phyloP scores from a whole-genome alignment of 2,888 invertebrate genomes.

The Pharmacophagus antenor region DNA sequence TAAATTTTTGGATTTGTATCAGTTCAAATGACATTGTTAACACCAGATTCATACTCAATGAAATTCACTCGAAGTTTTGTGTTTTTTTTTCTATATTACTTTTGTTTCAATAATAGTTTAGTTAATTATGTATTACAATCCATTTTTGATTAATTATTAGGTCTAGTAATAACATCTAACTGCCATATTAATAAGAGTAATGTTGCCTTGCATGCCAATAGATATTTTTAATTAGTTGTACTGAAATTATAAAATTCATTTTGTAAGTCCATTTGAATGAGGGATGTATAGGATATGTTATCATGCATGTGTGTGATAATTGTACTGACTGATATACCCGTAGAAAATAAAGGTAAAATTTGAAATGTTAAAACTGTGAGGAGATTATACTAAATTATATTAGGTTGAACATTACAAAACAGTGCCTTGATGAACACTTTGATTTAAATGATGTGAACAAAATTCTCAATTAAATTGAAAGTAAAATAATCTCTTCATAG shows the following conservation, averaged over 20 bases:
- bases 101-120: constrained; percentile 21
- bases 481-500: constrained; percentile 52
- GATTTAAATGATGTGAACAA: constrained; percentile 27
- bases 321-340: constrained; percentile 64
- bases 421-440: constrained; percentile 60
- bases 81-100: constrained; percentile 15
- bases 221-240: constrained; percentile 2
- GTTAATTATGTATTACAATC: constrained; percentile 1
- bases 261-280: constrained; percentile 11
- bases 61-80: background rate
- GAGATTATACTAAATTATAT: constrained; percentile 40
- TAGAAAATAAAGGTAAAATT: constrained; percentile 45
- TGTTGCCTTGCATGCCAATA: constrained; percentile 10
- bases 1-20: too few relatives aligned
- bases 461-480: constrained; percentile 28
- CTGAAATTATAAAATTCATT: constrained; percentile 9
- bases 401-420: constrained; percentile 38
- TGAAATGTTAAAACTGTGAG: constrained; percentile 50
- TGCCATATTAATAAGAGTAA: constrained; percentile 26
- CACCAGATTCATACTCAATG: too few relatives aligned
- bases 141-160: constrained; percentile 6
- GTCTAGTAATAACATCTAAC: constrained; percentile 22
- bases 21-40: too few relatives aligned
- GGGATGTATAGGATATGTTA: constrained; percentile 33
- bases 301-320: constrained; percentile 57